Evolutionary conservation across 2,113 vertebrate species (phyloP).

Genomic region (Natator depressus): DNA sequence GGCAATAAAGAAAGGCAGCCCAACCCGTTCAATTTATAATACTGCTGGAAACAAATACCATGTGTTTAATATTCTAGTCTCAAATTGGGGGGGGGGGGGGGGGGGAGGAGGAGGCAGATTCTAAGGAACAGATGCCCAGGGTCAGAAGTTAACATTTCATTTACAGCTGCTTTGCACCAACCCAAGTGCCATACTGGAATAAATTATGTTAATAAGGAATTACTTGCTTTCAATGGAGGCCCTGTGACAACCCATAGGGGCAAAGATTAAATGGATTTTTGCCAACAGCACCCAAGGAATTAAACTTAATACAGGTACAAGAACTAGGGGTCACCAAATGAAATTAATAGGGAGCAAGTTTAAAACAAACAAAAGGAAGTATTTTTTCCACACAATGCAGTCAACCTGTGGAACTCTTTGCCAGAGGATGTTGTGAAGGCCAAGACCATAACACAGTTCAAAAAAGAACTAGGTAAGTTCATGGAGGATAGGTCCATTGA

Average conservation of each 20-base stretch:
- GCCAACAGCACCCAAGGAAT: neutral
- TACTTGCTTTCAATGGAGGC: neutral
- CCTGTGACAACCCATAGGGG: neutral
- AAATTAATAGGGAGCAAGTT: no score
- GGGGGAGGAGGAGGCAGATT: neutral
- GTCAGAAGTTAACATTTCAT: fast-evolving
- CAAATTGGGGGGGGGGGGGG: neutral
- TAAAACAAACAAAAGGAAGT: no score
- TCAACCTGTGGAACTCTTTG: no score
- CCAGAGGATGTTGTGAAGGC: no score
- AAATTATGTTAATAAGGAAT: neutral
- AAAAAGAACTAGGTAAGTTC: no score
- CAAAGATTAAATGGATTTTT: neutral
- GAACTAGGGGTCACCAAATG: no score
- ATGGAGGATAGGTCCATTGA: no score
- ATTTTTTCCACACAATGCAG: no score
- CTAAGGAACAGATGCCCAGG: neutral
- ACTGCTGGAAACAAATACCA: fast-evolving
- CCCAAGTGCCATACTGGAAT: neutral
- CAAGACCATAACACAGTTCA: no score
- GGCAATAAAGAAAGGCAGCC: fast-evolving
- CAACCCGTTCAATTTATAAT: neutral
- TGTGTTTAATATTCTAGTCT: fast-evolving
- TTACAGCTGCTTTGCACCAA: neutral
- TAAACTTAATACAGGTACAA: neutral